phyloP scores from a whole-genome alignment of 2,797 vertebrate species.

The Girardinus metallicus region DNA sequence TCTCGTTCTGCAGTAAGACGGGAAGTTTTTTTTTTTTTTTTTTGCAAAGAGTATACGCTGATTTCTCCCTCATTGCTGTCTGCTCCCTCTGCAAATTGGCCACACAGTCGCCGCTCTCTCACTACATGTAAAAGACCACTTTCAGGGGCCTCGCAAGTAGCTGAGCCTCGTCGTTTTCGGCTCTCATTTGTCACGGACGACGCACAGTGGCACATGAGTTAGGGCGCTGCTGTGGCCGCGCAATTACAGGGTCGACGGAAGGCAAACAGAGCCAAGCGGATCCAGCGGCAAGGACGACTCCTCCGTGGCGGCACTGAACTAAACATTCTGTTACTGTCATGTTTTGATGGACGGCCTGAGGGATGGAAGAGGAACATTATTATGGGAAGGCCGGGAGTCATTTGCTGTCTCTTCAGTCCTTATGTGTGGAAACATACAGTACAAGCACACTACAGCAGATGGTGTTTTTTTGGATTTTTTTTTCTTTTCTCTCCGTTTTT shows the following conservation, averaged over 20 bases:
- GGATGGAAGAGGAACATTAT: slow-evolving; percentile 39
- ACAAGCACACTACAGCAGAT: slow-evolving; percentile 30
- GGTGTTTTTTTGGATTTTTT: slow-evolving; percentile 8
- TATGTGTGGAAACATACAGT: slow-evolving; percentile 17
- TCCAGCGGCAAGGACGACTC: slow-evolving; percentile 60
- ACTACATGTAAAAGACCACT: slow-evolving; percentile 62
- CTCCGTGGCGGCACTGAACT: slow-evolving; percentile 64
- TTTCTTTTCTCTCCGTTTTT: slow-evolving; percentile 28
- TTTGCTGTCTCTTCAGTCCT: slow-evolving; percentile 10
- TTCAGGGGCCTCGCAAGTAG: slow-evolving; percentile 63
- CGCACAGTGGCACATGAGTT: slow-evolving; percentile 70
- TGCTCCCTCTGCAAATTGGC: slow-evolving; percentile 28
- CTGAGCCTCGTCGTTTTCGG: slow-evolving; percentile 39
- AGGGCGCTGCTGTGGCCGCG: slow-evolving; percentile 57
- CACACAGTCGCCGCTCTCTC: slow-evolving; percentile 39
- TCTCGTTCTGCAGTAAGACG: slow-evolving; percentile 53
- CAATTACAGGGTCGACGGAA: slow-evolving; percentile 72
- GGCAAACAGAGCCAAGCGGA: slow-evolving; percentile 54
- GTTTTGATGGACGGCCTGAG: slow-evolving; percentile 63
- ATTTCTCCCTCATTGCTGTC: slow-evolving; percentile 34
- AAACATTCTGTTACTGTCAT: slow-evolving; percentile 71
- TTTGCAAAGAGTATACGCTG: slow-evolving; percentile 36
- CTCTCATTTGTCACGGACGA: slow-evolving; percentile 73
- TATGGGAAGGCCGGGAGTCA: slow-evolving; percentile 43
- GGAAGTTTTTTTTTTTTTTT: slow-evolving; percentile 33